Evolutionary conservation across 2,113 vertebrate genomes (phyloP).

Genomic region (Misgurnus mizolepis): DNA sequence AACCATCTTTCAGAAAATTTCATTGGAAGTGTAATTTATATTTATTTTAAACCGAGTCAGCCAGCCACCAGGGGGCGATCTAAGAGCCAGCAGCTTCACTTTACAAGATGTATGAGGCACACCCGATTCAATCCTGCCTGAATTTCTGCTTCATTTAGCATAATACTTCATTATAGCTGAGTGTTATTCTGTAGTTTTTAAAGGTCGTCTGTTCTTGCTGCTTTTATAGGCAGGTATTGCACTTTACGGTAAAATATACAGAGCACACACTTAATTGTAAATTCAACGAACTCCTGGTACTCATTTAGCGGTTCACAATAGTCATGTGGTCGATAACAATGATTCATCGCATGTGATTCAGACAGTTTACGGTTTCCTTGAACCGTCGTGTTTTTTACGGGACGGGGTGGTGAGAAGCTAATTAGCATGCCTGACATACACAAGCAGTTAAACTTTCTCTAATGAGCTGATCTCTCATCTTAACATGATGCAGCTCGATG

Average conservation of each 20-base stretch:
- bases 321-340: slow-evolving; percentile 29
- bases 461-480: slow-evolving; percentile 15
- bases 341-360: slow-evolving; percentile 37
- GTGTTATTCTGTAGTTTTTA: neutral
- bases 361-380: slow-evolving; percentile 23
- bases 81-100: too few relatives aligned
- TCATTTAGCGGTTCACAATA: slow-evolving; percentile 14
- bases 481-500: slow-evolving; percentile 23
- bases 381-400: neutral
- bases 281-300: neutral
- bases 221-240: neutral
- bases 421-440: slow-evolving; percentile 28
- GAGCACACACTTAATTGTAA: neutral
- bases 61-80: too few relatives aligned
- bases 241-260: neutral
- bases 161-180: neutral
- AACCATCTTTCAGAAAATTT: too few relatives aligned
- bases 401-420: slow-evolving; percentile 4
- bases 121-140: neutral
- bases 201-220: neutral
- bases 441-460: slow-evolving; percentile 17
- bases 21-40: too few relatives aligned
- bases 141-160: neutral
- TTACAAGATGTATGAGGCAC: too few relatives aligned
- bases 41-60: too few relatives aligned